Base-by-base conservation (phyloP, 2,113 vertebrate genomes). In the Mungos mungo region DNA sequence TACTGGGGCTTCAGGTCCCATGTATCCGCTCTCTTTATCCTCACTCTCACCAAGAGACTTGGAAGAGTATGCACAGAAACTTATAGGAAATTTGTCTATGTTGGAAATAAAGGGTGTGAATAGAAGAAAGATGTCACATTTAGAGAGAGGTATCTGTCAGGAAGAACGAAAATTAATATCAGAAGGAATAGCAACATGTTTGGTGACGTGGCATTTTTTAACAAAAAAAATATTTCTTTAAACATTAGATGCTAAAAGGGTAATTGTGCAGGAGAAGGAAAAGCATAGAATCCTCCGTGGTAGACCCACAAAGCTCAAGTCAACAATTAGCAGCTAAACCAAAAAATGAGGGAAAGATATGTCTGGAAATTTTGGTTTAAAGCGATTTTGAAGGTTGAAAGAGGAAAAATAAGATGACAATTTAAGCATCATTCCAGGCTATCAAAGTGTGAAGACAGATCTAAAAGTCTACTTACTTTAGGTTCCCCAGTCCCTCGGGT, bases 61-160 rank as follows among this genome's bases (percentile, higher is more conserved):
- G 38, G 80, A 84, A 38, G 77, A 88, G 90, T 66, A 15, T 81
- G 41, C n/a, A 35, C 31, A 18, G 5, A 21, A 89, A 97, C 95
- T 91, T 94, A 79, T 96, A 96, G 96, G 97, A 95, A 95, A 97
- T 82, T 60, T 95, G 71, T 82, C 47, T 77, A 35, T 57, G 38
- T 60, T 72, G 10, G 25, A 31, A 7, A 4, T 27, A 50, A 81
- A 23, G 25, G 10, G 25, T 79, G 16, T 45, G 72, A 68, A 54
- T n/a, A 38, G 16, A 57, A 83, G 79, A 96, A 77, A 81, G 23
- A 7, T 71, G n/a, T 91, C 57, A 76, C 72, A 81, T 84, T 52
- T 82, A 80, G 31, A 57, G 60, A 60, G 66, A 60, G 31, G n/a
- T 31, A 7, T 45, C 97, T 96, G 45, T 84, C 9, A 71, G 76